These are phyloP conservation scores for Gnatocerus cornutus DNA, from an alignment of 2,888 invertebrate species.

Conservation along the genomic window DNA sequence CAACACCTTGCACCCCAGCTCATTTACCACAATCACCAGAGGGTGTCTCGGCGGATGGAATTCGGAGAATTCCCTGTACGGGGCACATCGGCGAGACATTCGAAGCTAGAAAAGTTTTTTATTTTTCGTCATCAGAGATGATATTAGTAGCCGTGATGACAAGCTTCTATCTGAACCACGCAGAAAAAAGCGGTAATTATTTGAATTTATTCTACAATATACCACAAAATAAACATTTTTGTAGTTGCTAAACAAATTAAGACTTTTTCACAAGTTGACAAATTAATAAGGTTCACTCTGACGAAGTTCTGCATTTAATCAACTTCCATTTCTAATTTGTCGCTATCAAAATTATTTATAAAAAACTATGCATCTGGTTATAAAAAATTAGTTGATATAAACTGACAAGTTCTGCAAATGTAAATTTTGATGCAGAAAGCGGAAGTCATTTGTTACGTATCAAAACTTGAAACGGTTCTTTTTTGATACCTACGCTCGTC, in stretches of 20 bases:
- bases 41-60: constrained; percentile 42
- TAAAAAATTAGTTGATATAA: background rate
- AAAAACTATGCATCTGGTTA: background rate
- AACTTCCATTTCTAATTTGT: too few relatives aligned
- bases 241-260: too few relatives aligned
- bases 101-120: constrained; percentile 17
- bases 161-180: background rate
- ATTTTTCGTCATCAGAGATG: constrained; percentile 19
- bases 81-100: constrained; percentile 16
- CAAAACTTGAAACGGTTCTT: constrained; percentile 10
- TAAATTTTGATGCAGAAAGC: background rate
- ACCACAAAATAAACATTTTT: too few relatives aligned
- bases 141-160: background rate
- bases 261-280: too few relatives aligned
- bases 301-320: too few relatives aligned
- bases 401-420: background rate
- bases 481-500: background rate
- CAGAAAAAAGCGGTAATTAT: too few relatives aligned
- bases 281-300: too few relatives aligned
- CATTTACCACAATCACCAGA: constrained; percentile 50
- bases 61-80: constrained; percentile 40
- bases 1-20: constrained; percentile 52
- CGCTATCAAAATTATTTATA: background rate
- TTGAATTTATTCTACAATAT: too few relatives aligned
- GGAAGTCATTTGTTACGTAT: background rate